Evolutionary conservation across 2,888 invertebrate genomes (phyloP).

Genomic region (Diploptera punctata): DNA sequence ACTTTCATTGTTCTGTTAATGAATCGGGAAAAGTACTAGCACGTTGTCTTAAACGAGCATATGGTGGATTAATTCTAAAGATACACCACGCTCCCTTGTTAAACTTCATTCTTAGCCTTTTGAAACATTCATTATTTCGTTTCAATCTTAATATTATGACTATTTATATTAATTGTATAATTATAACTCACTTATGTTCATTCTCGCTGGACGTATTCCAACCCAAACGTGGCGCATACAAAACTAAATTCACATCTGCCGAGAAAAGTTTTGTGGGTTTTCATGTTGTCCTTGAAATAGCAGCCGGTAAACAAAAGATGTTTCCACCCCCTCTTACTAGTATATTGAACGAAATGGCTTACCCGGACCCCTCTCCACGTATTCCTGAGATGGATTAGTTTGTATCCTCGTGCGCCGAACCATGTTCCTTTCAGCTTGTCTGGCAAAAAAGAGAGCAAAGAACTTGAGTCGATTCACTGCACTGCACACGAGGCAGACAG

Average conservation of each 20-base stretch:
- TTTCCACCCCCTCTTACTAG: neutral
- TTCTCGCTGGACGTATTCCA: neutral
- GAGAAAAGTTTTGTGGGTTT: too few species aligned
- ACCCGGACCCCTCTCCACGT: slow-evolving; percentile 33
- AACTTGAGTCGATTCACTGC: neutral
- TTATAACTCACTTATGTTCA: neutral
- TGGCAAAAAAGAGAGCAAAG: slow-evolving; percentile 6
- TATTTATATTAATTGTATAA: too few species aligned
- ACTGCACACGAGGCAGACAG: neutral
- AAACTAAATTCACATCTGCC: neutral
- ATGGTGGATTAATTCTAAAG: too few species aligned
- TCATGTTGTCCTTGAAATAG: neutral
- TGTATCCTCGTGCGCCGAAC: slow-evolving; percentile 7
- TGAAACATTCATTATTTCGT: too few species aligned
- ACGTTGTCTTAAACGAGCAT: too few species aligned
- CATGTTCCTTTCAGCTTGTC: slow-evolving; percentile 5
- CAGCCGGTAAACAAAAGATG: neutral
- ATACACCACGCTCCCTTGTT: too few species aligned
- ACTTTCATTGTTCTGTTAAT: too few species aligned
- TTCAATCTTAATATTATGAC: too few species aligned
- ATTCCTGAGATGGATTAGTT: neutral
- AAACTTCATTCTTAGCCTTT: too few species aligned
- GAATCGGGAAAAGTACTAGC: too few species aligned
- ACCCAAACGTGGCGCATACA: neutral
- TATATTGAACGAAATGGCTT: too few species aligned